Evolutionary conservation across 2,888 invertebrate genomes (phyloP), one percentile per base, ranked within the genome.

Genomic region (Drosophila niveifrons): DNA sequence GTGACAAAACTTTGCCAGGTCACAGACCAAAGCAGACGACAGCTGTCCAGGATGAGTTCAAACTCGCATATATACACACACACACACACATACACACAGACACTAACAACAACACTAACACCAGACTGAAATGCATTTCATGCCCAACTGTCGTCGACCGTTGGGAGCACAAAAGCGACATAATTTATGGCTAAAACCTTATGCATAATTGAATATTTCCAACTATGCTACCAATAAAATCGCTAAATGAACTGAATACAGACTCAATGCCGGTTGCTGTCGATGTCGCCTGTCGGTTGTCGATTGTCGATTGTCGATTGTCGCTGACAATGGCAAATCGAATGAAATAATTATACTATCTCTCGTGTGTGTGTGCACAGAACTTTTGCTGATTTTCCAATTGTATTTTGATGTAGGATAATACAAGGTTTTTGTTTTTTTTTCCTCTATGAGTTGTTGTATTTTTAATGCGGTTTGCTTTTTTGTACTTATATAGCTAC

Each of bases 1-100:
- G 81, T 70, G 83, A 86, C 79, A 81, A 70, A 84, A 84, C 69
- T 79, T 86, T 77, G 51, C 36, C 44, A 59, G 73, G 57, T 39
- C 51, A 50, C 44, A 55, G 64, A 52, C 50, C 51, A 51, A 58
- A 48, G 58, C 46, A 23, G 55, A 50, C 18, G 34, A 8, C 23
- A 10, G n/a, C 18, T 41, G 41, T 8, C 15, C 15, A 15, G 41
- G 41, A 36, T 36, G 36, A n/a, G 36, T 41, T 41, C 13, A 11
- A 41, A 41, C 13, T 15, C 8, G 2, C 39, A 15, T 13, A 15
- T 0, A 41, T 2, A 10, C 29, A 29, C 29, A 29, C 29, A 29
- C 29, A 29, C 29, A 36, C 34, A 34, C 11, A 36, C 3, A 36
- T 11, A 36, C 11, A 10, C 11, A 36, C 4, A n/a, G 4, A n/a